phyloP scores from a whole-genome alignment of 1,140 invertebrate species.

The Nasonia vitripennis region DNA sequence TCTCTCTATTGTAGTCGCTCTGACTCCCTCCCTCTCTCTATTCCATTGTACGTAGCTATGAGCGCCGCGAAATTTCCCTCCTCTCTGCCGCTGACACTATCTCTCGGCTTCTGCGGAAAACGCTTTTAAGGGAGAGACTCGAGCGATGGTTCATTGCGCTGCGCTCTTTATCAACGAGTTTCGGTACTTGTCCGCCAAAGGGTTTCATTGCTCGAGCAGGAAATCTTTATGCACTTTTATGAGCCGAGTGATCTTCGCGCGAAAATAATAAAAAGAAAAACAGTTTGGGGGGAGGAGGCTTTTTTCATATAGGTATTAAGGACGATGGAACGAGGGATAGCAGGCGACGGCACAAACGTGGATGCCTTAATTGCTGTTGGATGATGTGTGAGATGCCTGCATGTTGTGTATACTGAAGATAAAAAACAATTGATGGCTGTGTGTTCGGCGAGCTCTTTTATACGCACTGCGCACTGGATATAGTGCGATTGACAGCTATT shows the following conservation, averaged over 20 bases:
- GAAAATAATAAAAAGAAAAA: not conserved
- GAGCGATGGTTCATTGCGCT: not conserved
- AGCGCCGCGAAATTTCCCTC: slow-evolving; percentile 53
- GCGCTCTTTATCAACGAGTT: slow-evolving; percentile 29
- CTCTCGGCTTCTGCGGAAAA: not conserved
- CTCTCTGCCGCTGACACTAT: slow-evolving; percentile 66
- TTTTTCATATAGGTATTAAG: not conserved
- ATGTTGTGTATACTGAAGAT: too few species aligned
- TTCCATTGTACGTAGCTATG: slow-evolving; percentile 61
- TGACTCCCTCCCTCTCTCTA: not conserved
- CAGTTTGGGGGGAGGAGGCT: not conserved
- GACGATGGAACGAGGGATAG: not conserved
- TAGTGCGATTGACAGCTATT: too few species aligned
- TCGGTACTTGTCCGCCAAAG: slow-evolving; percentile 5
- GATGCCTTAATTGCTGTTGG: too few species aligned
- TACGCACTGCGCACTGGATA: too few species aligned
- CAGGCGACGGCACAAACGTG: too few species aligned
- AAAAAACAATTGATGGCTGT: too few species aligned
- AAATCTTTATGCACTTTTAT: slow-evolving; percentile 48
- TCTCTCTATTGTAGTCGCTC: not conserved
- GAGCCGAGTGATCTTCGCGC: not conserved
- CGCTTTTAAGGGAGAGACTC: slow-evolving; percentile 27
- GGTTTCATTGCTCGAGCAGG: not conserved
- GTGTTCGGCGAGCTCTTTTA: too few species aligned
- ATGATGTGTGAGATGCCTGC: too few species aligned